A percentile compares a stretch with the other conserved stretches of the same genome.
Evolutionary conservation across 2,888 invertebrate genomes (phyloP).

Genomic region (Dusona sp.): DNA sequence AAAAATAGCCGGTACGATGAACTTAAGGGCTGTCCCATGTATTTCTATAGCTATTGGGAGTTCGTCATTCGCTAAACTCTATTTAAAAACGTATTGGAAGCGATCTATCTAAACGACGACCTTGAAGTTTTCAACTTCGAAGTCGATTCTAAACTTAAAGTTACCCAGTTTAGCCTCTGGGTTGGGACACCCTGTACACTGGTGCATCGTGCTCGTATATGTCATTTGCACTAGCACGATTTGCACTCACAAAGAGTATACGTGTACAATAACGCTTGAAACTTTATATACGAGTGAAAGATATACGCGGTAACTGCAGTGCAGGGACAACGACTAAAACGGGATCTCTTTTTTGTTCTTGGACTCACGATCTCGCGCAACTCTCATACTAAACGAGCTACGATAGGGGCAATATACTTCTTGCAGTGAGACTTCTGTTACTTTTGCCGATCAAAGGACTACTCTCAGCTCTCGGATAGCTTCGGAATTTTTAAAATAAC

Average conservation of each 20-base stretch:
- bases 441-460: constrained; percentile 17
- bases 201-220: constrained; percentile 25
- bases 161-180: not conserved
- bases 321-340: constrained; percentile 61
- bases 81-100: not conserved
- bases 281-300: constrained; percentile 53
- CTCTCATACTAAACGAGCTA: constrained; percentile 24
- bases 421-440: constrained; percentile 13
- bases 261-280: constrained; percentile 53
- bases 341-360: constrained; percentile 57
- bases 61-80: not conserved
- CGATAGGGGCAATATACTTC: constrained; percentile 14
- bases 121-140: not conserved
- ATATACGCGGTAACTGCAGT: constrained; percentile 47
- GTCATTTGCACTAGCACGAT: constrained; percentile 38
- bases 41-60: not conserved
- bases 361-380: constrained; percentile 26
- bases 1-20: not conserved
- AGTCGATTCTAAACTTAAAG: not conserved
- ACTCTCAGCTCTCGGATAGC: constrained; percentile 3
- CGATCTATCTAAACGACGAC: not conserved
- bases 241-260: constrained; percentile 10
- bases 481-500: constrained; percentile 20
- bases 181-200: not conserved
- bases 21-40: not conserved